Conservation (phyloP, 2,888 invertebrate genomes). For the Xylota segnis region DNA sequence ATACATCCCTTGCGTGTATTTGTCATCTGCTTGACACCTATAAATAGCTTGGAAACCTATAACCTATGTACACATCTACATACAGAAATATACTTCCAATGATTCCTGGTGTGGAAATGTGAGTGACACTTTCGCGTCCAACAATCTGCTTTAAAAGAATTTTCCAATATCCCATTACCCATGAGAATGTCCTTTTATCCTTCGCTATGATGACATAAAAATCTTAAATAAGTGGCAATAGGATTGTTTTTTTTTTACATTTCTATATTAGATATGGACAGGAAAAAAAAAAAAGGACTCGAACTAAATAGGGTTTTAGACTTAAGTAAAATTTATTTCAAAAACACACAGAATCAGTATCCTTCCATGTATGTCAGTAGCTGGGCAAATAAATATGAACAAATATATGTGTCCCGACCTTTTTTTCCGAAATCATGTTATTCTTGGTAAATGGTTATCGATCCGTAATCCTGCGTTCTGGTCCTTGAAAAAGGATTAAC, state of each 20-base stretch:
- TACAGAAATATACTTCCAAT: conserved; percentile 24
- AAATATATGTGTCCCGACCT: conserved; percentile 28
- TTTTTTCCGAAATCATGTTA: conserved; percentile 28
- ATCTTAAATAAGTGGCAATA: conserved; percentile 53
- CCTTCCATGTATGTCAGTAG: neutral
- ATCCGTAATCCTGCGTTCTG: conserved; percentile 28
- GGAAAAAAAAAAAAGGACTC: conserved; percentile 2
- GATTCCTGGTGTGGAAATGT: conserved; percentile 44
- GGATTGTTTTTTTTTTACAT: conserved; percentile 46
- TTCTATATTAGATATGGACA: neutral
- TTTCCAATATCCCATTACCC: conserved; percentile 9
- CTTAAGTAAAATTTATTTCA: conserved; percentile 47
- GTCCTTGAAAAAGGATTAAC: conserved; percentile 46
- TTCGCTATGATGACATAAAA: conserved; percentile 35
- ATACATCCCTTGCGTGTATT: conserved; percentile 19
- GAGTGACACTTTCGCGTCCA: conserved; percentile 47
- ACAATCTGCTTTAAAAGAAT: conserved; percentile 43
- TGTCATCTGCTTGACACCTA: neutral
- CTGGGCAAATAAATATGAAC: conserved; percentile 12
- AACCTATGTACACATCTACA: neutral
- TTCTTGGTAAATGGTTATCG: conserved; percentile 56
- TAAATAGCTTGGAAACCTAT: conserved; percentile 8
- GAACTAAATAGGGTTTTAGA: conserved; percentile 19
- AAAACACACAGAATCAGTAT: conserved; percentile 18
- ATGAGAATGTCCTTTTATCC: conserved; percentile 33